A percentile compares a stretch with the other conserved stretches of the same genome.
Evolutionary conservation across 2,113 vertebrate species (phyloP).

Genomic region (Anoplopoma fimbria): DNA sequence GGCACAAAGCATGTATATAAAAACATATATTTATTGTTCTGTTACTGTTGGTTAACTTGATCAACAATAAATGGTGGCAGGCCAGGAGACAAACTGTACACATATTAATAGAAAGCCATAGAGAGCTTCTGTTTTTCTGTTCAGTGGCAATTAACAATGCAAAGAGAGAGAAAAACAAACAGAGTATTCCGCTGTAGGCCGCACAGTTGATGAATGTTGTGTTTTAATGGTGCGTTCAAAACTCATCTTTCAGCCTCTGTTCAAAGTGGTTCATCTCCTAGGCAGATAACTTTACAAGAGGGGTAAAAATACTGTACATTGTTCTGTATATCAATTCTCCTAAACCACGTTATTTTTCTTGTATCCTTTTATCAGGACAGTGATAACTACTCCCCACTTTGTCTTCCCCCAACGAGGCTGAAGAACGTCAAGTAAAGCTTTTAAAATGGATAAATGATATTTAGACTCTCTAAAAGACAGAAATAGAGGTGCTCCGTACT

Average conservation of each 20-base stretch:
- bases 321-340: conserved; percentile 27
- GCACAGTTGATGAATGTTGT: conserved; percentile 22
- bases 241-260: conserved; percentile 44
- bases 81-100: conserved; percentile 77
- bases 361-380: conserved; percentile 41
- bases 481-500: conserved; percentile 69
- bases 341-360: background rate
- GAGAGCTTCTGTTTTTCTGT: conserved; percentile 58
- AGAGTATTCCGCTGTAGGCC: conserved; percentile 19
- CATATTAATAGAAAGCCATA: conserved; percentile 59
- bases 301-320: conserved; percentile 73
- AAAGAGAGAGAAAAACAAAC: conserved; percentile 51
- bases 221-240: conserved; percentile 26
- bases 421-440: conserved; percentile 66
- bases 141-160: conserved; percentile 76
- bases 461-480: conserved; percentile 50
- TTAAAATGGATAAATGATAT: conserved; percentile 53
- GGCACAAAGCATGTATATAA: conserved; percentile 69
- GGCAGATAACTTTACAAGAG: conserved; percentile 55
- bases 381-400: conserved; percentile 48
- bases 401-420: conserved; percentile 27
- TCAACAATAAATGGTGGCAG: conserved; percentile 75
- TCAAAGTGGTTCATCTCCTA: conserved; percentile 74
- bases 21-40: conserved; percentile 87
- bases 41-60: conserved; percentile 82